Base-by-base conservation (phyloP, 2,797 vertebrate genomes). In the Valencia hispanica region DNA sequence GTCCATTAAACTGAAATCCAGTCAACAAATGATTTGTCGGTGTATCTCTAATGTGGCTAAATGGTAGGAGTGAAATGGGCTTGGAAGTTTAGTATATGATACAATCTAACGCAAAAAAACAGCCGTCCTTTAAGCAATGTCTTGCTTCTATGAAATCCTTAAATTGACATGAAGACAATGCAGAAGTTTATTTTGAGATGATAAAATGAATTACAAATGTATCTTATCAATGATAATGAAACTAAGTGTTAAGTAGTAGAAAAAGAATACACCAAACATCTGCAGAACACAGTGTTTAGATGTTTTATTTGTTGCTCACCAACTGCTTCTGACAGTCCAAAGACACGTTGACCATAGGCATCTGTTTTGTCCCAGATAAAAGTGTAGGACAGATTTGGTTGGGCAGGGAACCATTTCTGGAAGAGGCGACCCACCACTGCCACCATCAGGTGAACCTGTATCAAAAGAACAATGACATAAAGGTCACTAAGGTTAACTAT, bases 321-420 rank as follows among this genome's bases (percentile, higher is more conserved):
- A 8, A 99, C 97, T 69, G 97, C 98, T 93, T 99, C 97, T 1
- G 97, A 99, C 0, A 99, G 94, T 76, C 98, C 98, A 2, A 97
- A 99, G 84, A 99, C 97, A 7, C 97, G 96, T 87, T 99, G 98
- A 77, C 98, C 97, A 77, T 99, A 99, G 0, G 98, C 98, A 10
- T 99, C 98, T 0, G 98, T 99, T 93, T 99, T 99, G 94, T 99
- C 98, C 98, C 98, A 99, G 91, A 99, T 99, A 75, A 99, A 99
- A 25, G 97, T 99, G 85, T 99, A 99, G 51, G 97, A 97, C 50
- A 99, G 93, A 87, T 98, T 98, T 22, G 98, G 97, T 22, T 98
- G 98, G 34, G 98, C 98, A 0, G 98, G 98, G 79, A 99, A 99
- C 98, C 98, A 99, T 89, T 99, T 99, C 73, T 99, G 98, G 91